Percentiles rank a stretch among this genome's conserved stretches.
Conservation (phyloP, 2,113 vertebrate species). For the Nannobrachium achirus region DNA sequence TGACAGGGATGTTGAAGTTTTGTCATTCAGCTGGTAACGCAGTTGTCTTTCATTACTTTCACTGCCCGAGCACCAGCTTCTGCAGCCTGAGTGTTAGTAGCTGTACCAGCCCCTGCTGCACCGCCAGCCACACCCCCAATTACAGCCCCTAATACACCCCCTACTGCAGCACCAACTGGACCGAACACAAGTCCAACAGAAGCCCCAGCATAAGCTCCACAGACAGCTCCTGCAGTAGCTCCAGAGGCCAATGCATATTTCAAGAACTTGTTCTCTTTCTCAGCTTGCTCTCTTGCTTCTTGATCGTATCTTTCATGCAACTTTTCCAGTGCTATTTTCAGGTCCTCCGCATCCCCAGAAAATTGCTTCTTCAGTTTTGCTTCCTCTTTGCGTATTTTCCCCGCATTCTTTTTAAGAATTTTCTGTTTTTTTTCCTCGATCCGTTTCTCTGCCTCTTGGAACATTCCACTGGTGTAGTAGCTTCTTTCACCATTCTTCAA, state of each 20-base stretch:
- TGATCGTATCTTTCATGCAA: too few species aligned
- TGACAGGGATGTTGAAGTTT: too few species aligned
- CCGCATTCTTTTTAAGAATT: neutral
- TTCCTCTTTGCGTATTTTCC: neutral
- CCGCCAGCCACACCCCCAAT: too few species aligned
- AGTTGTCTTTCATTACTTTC: too few species aligned
- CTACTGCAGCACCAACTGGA: neutral
- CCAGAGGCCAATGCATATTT: too few species aligned
- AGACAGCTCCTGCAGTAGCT: too few species aligned
- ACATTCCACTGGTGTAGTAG: slow-evolving; percentile 1
- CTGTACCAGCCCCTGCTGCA: too few species aligned
- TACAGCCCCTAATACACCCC: neutral
- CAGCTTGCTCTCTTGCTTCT: too few species aligned
- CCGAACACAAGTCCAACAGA: neutral
- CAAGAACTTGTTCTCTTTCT: too few species aligned
- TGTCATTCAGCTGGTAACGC: too few species aligned
- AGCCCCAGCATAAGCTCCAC: neutral
- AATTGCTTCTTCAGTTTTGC: neutral
- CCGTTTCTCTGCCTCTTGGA: neutral
- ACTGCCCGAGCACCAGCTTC: too few species aligned
- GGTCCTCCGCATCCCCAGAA: neutral
- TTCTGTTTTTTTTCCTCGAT: neutral
- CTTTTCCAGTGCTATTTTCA: neutral
- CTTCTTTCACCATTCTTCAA: neutral
- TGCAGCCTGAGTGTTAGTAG: too few species aligned